A percentile compares a stretch with the other conserved stretches of the same genome.
Conservation (phyloP, 2,888 invertebrate genomes). For the Lepidochrysops patricia region DNA sequence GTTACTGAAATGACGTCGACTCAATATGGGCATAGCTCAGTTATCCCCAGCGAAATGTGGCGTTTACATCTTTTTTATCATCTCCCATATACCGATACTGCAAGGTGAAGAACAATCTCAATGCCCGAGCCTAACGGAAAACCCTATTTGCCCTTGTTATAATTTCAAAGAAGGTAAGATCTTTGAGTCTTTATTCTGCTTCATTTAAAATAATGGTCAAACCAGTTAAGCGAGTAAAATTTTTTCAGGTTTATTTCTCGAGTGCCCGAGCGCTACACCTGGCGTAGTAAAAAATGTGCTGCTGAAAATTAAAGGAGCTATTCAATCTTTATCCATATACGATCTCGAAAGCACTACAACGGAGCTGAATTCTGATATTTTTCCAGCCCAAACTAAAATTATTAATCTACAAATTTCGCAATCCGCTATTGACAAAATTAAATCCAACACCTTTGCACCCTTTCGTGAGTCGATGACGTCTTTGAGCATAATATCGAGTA, state of each 20-base stretch:
- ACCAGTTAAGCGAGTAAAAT: conserved; percentile 11
- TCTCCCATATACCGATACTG: conserved; percentile 66
- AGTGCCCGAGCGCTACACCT: conserved; percentile 89
- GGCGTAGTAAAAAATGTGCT: conserved; percentile 82
- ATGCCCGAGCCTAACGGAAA: conserved; percentile 84
- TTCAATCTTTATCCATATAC: conserved; percentile 91
- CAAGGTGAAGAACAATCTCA: conserved; percentile 72
- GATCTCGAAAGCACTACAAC: conserved; percentile 88
- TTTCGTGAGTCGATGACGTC: conserved; percentile 82
- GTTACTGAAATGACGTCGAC: conserved; percentile 60
- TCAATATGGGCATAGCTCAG: conserved; percentile 57
- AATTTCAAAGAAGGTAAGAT: conserved; percentile 88
- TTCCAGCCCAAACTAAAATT: conserved; percentile 80
- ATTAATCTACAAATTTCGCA: conserved; percentile 86
- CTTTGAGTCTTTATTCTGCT: background rate
- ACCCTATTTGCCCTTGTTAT: conserved; percentile 92
- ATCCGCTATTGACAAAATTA: conserved; percentile 81
- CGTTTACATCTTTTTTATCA: conserved; percentile 72
- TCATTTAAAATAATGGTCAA: conserved; percentile 23
- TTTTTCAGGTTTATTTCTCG: conserved; percentile 83
- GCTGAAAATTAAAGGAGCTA: conserved; percentile 78
- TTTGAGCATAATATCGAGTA: conserved; percentile 84
- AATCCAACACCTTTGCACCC: conserved; percentile 78
- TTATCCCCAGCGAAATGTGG: conserved; percentile 57
- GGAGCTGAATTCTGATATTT: conserved; percentile 82